Base-by-base conservation (phyloP, 2,113 vertebrate genomes). In the Nipponia nippon region DNA sequence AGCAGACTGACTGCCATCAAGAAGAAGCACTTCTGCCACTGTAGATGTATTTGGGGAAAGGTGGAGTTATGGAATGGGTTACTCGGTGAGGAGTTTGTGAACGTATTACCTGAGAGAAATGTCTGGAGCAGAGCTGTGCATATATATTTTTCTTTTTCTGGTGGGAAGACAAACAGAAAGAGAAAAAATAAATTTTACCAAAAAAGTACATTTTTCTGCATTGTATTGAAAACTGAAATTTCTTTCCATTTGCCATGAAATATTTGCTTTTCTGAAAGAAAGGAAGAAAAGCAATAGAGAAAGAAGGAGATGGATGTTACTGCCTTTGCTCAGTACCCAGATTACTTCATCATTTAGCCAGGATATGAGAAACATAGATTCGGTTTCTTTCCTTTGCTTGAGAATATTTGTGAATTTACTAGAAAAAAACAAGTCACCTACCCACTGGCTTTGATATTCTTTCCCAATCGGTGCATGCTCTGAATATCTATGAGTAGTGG, bases 281-380 rank as follows among this genome's bases (percentile, higher is more conserved):
- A 87, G 36, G 40, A 82, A 85, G 44, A 85, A 87, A 96, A 62
- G 38, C 73, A 89, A 63, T 79, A 76, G 52, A 75, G 65, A 91
- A 89, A 9, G 61, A 8, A 67, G 27, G 61, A 94, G 81, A 87
- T 89, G 44, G 27, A 93, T 96, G 66, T 91, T 95, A 65, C 49
- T 96, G 77, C 87, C 62, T 85, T 91, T 89, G 56, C 49, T 83
- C 84, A 87, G 49, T 36, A 11, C 53, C 44, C 25, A 76, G 73
- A 47, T 91, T 93, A 61, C 84, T 91, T 96, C n/a, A 79, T 96
- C 73, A 72, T 96, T 93, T 90, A 91, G 34, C 70, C 36, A 72
- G 34, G 17, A 38, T 67, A 58, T 87, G 66, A 89, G 70, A 94
- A 80, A 83, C 34, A 84, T 9, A 79, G 61, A 40, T 87, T 59